Evolutionary conservation across 2,797 vertebrate species (phyloP).

Genomic region (Sibirionetta formosa): DNA sequence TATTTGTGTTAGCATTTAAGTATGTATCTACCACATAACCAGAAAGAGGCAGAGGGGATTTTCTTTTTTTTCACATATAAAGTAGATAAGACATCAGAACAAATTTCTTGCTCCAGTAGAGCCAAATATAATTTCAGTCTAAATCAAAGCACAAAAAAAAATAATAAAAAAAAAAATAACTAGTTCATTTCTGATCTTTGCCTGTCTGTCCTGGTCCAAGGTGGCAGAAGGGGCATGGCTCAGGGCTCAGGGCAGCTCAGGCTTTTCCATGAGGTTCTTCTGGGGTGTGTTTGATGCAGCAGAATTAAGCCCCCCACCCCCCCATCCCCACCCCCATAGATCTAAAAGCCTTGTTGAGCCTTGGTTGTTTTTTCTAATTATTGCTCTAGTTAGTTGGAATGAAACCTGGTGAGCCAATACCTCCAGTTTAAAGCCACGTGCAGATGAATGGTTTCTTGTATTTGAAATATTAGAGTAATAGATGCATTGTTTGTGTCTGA

Average conservation of each 20-base stretch:
- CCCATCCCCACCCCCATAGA: too few relatives aligned
- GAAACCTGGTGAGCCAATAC: not conserved
- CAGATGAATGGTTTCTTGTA: not conserved
- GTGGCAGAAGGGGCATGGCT: not conserved
- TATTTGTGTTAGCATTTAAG: not conserved
- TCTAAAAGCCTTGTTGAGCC: not conserved
- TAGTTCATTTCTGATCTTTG: not conserved
- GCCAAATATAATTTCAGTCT: not conserved
- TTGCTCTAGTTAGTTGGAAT: not conserved
- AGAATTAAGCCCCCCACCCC: not conserved
- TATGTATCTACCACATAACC: not conserved
- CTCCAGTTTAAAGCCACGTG: not conserved
- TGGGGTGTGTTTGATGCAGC: not conserved
- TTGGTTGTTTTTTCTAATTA: not conserved
- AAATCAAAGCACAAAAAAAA: conserved; percentile 9
- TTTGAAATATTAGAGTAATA: not conserved
- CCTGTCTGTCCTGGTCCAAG: not conserved
- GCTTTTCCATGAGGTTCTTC: not conserved
- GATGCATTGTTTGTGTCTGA: not conserved
- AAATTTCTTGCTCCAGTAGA: not conserved
- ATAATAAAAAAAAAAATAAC: not conserved
- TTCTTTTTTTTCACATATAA: not conserved
- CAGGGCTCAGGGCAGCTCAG: not conserved
- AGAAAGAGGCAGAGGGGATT: not conserved
- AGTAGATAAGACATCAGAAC: not conserved